phyloP scores from a whole-genome alignment of 2,888 invertebrate species.

The Xylota sylvarum region DNA sequence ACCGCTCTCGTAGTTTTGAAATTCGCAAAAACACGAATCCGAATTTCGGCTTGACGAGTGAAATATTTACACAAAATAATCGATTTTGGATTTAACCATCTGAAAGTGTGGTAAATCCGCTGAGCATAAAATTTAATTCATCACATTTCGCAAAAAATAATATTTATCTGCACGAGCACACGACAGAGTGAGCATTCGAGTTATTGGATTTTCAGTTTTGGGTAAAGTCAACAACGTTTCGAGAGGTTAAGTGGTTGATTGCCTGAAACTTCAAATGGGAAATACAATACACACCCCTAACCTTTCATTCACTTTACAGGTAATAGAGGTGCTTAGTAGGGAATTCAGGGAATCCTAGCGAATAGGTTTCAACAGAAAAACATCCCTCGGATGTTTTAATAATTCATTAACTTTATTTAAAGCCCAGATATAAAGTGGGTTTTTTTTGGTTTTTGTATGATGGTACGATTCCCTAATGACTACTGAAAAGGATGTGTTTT shows the following conservation, averaged over 20 bases:
- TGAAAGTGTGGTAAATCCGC: not conserved
- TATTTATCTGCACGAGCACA: not conserved
- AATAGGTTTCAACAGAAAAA: not conserved
- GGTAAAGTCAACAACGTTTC: not conserved
- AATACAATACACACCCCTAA: too few species aligned
- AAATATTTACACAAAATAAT: slow-evolving; percentile 24
- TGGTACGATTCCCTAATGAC: not conserved
- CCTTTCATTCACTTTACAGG: not conserved
- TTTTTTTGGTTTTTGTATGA: not conserved
- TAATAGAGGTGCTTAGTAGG: not conserved
- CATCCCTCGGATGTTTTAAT: not conserved
- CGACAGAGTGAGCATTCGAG: not conserved
- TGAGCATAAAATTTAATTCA: slow-evolving; percentile 7
- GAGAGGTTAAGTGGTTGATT: not conserved
- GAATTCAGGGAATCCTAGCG: not conserved
- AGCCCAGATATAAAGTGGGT: not conserved
- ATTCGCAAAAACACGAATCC: not conserved
- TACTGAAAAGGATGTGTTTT: not conserved
- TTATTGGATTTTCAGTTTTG: not conserved
- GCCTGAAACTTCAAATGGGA: not conserved
- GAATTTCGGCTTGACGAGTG: not conserved
- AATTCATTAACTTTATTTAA: not conserved
- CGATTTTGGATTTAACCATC: slow-evolving; percentile 19
- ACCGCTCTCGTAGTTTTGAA: not conserved
- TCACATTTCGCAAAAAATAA: slow-evolving; percentile 1